phyloP scores from a whole-genome alignment of 2,888 invertebrate species.

The Neelides folsomi region DNA sequence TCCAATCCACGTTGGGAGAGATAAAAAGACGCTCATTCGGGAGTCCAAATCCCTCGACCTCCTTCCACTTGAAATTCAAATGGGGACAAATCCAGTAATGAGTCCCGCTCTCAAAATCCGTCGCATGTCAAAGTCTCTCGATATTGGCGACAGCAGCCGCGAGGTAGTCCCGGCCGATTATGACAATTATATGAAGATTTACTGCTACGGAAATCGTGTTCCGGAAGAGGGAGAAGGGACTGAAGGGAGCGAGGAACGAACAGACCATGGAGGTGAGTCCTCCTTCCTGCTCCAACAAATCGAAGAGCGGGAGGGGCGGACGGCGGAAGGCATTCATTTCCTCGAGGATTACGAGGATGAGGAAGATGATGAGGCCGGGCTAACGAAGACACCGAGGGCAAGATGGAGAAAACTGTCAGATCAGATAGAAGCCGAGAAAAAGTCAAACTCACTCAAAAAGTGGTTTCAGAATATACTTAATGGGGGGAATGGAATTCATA shows the following conservation, averaged over 20 bases:
- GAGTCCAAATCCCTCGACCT: slow-evolving; percentile 55
- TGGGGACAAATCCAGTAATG: not conserved
- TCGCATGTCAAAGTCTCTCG: slow-evolving; percentile 29
- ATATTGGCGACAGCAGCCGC: slow-evolving; percentile 16
- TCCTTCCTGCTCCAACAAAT: slow-evolving; percentile 6
- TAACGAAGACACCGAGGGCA: slow-evolving; percentile 6
- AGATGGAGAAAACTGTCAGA: slow-evolving; percentile 25
- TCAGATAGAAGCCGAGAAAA: slow-evolving; percentile 24
- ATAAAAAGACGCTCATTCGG: slow-evolving; percentile 37
- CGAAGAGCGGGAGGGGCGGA: not conserved
- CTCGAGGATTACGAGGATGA: slow-evolving; percentile 1
- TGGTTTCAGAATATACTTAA: slow-evolving; percentile 33
- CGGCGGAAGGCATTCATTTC: not conserved
- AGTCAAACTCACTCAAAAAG: slow-evolving; percentile 23
- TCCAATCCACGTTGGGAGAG: slow-evolving; percentile 12
- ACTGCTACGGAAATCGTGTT: not conserved
- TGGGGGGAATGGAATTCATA: slow-evolving; percentile 21
- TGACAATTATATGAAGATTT: slow-evolving; percentile 1
- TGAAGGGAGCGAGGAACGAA: not conserved
- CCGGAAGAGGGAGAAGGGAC: not conserved
- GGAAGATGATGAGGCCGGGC: not conserved
- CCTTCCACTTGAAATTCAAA: slow-evolving; percentile 40
- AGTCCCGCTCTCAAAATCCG: slow-evolving; percentile 16
- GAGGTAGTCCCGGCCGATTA: not conserved
- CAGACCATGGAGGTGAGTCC: not conserved